Percentiles rank a stretch among this genome's conserved stretches.
Conservation (phyloP, 2,888 invertebrate species). For the Epistrophe eligans region DNA sequence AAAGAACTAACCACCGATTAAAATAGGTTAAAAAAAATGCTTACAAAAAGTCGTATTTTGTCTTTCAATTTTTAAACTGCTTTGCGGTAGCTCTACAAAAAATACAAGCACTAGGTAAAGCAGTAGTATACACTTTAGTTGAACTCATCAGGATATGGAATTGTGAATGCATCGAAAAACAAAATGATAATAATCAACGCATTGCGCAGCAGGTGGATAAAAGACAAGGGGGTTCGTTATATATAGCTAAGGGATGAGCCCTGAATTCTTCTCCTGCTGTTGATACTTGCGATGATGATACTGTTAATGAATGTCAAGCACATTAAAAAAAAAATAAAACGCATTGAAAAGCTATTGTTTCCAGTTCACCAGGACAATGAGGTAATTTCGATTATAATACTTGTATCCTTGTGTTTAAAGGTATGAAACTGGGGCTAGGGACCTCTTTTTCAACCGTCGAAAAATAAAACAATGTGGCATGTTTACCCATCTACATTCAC, state of each 20-base stretch:
- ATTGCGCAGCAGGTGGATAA: conserved; percentile 33
- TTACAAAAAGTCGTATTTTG: too few relatives aligned
- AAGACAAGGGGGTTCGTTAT: conserved; percentile 1
- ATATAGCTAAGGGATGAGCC: conserved; percentile 1
- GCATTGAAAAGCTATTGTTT: conserved; percentile 71
- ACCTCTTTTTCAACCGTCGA: conserved; percentile 1
- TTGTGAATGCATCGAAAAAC: conserved; percentile 62
- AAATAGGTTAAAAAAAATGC: too few relatives aligned
- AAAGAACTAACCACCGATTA: too few relatives aligned
- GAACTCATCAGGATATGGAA: conserved; percentile 30
- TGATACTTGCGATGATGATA: conserved; percentile 62
- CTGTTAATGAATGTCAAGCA: conserved; percentile 73
- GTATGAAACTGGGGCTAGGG: not conserved
- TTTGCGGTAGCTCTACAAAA: not conserved
- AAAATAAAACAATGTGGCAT: not conserved
- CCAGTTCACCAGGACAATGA: conserved; percentile 68
- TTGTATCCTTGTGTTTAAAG: conserved; percentile 6
- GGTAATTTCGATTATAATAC: conserved; percentile 63
- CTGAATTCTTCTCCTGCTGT: conserved; percentile 3
- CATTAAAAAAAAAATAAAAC: conserved; percentile 27
- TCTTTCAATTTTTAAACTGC: not conserved
- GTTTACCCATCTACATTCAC: not conserved
- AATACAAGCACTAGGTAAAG: not conserved
- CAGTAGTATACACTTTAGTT: conserved; percentile 15
- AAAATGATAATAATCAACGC: conserved; percentile 64